These are phyloP conservation scores for Arctopsyche grandis DNA, from an alignment of 1,140 invertebrate genomes.

Conservation along the genomic window DNA sequence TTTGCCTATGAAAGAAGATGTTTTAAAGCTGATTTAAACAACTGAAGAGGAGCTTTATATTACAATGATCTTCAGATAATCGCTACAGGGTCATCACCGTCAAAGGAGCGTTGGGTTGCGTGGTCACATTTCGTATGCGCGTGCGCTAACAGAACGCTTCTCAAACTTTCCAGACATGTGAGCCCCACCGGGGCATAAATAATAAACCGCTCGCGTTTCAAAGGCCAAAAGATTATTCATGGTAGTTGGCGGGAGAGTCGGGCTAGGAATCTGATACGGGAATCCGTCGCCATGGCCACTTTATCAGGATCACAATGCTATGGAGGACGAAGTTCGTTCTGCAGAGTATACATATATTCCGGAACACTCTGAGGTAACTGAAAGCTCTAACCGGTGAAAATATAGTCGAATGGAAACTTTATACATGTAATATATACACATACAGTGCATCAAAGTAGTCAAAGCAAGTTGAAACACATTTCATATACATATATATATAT, in stretches of 20 bases:
- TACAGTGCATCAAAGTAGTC: no score
- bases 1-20: no score
- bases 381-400: not conserved
- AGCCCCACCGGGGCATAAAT: slow-evolving; percentile 46
- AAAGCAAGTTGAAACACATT: no score
- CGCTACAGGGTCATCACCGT: no score
- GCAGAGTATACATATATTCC: not conserved
- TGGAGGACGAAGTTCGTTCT: not conserved
- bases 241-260: slow-evolving; percentile 28
- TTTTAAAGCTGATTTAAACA: no score
- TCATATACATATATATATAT: no score
- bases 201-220: slow-evolving; percentile 47
- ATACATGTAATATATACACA: no score
- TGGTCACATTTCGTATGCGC: not conserved
- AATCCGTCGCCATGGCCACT: not conserved
- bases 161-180: slow-evolving; percentile 49
- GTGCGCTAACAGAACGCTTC: not conserved
- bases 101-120: not conserved
- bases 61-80: no score
- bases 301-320: slow-evolving; percentile 33
- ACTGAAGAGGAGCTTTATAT: no score
- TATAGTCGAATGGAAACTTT: not conserved
- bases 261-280: slow-evolving; percentile 13
- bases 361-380: not conserved
- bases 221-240: slow-evolving; percentile 53